Evolutionary conservation across 1,140 invertebrate species (phyloP).

Genomic region (Aphis craccivora): DNA sequence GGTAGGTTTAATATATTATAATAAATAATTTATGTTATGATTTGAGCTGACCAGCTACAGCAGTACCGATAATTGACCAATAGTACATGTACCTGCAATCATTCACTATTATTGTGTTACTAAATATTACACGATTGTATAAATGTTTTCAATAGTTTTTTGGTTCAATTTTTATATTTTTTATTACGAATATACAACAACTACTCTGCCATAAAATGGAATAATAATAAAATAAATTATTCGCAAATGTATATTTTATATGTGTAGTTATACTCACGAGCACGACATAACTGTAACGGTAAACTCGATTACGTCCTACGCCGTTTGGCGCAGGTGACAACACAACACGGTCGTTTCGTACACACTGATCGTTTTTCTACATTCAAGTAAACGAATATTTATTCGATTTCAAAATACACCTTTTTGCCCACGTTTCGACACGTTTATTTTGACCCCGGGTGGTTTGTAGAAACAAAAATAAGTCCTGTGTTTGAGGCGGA

Average conservation of each 20-base stretch:
- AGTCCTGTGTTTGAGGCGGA: background rate
- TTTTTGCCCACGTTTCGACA: slow-evolving; percentile 1
- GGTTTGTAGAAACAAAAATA: background rate
- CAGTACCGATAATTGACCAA: too few species aligned
- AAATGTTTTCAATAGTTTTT: background rate
- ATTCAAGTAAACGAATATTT: background rate
- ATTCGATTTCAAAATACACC: background rate
- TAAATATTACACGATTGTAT: background rate
- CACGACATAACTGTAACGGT: slow-evolving; percentile 37
- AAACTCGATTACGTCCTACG: slow-evolving; percentile 18
- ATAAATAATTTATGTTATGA: background rate
- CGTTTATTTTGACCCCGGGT: background rate
- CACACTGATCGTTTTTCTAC: background rate
- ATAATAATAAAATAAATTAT: slow-evolving; percentile 21
- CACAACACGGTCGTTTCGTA: background rate
- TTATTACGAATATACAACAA: background rate
- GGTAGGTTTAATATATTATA: too few species aligned
- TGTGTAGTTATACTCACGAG: background rate
- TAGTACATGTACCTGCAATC: too few species aligned
- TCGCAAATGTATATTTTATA: background rate
- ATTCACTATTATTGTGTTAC: background rate
- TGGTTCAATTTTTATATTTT: background rate
- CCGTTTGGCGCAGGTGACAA: slow-evolving; percentile 12
- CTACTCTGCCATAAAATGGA: background rate
- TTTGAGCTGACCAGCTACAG: background rate